Evolutionary conservation across 2,113 vertebrate species (phyloP), one percentile per base, ranked within the genome.

Genomic region (Oplegnathus fasciatus): DNA sequence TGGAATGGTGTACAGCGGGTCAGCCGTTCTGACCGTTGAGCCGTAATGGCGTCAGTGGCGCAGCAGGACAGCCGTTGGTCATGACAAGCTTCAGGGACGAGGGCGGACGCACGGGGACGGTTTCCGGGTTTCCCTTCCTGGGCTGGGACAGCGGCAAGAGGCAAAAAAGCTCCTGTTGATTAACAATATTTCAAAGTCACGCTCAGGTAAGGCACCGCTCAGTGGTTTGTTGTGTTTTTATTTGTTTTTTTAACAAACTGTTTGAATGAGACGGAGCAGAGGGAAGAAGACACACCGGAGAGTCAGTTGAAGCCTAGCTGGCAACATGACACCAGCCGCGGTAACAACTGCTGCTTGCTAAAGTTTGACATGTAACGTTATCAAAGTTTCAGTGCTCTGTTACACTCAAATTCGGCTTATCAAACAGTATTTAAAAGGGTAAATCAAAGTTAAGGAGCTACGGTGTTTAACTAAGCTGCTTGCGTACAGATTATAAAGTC

Each of bases 111-210:
- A 9, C 82, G 50, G 72, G 80, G 82, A 86, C 79, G 34, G 86
- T 93, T 96, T 95, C 96, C 95, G 95, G 93, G 95, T 95, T 92
- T 95, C 93, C 87, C 91, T 95, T 94, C 91, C 94, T 95, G 95
- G 93, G 89, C 90, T 95, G 92, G 91, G 90, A 93, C 88, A 92
- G 89, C 80, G 75, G 82, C 87, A 74, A 86, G 88, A 93, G 80
- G 75, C 73, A 42, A 85, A 86, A 37, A 87, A 69, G 67, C 85
- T 80, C 64, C 69, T 62, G 65, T 57, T 75, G 58, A 70, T 82
- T 75, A 82, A 86, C 77, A 44, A 42, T 62, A 80, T 71, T 82
- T 83, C 28, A 89, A 77, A 91, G 80, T 92, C 87, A 86, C 80
- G 24, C 42, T 54, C 91, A 95, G 95, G 95, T 96, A 96, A 95